Base-by-base conservation (phyloP, 2,113 vertebrate genomes). In the Tenebrosternarchus preto region DNA sequence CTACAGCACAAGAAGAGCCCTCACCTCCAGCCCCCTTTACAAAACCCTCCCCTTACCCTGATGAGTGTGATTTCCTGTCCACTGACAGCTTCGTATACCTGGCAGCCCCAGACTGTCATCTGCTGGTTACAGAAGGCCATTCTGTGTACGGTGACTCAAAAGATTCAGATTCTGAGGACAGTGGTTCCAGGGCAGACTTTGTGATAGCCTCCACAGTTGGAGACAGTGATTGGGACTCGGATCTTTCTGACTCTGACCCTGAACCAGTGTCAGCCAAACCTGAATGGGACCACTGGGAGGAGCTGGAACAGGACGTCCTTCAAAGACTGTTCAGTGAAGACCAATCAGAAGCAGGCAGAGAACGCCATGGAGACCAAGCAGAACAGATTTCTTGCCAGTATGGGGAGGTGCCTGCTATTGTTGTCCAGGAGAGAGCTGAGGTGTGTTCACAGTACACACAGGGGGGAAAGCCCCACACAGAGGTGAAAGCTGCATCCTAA, bases 51-150 rank as follows among this genome's bases (percentile, higher is more conserved):
- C 86, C 25, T 82, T 86, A 22, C 87, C 88, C 88, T 31, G 92
- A 93, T 25, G 93, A 92, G 82, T 90, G 90, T 73, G 93, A 94
- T 84, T 94, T 94, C 64, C 86, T 94, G 66, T 94, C 92, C 83
- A 94, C 92, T 0, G 93, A 94, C 59, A 93, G 93, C 80, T 94
- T 94, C n/a, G 92, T 94, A 33, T 94, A 94, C 84, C 89, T 94
- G 80, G 92, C 93, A 27, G 92, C 92, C 76, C 93, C 93, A 46
- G 92, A 88, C 64, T 93, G 93, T 84, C 92, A 90, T 83, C 83
- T 92, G 24, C 82, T 94, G 83, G 90, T 84, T 17, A 89, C 91
- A 5, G 83, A 88, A 63, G 91, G 91, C 66, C 90, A 83, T 22
- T 73, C 90, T 16, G 24, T 86, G n/a, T 93, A 92, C 76, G 87